phyloP scores from a whole-genome alignment of 1,140 invertebrate species.

The Tetramorium parvispinum region DNA sequence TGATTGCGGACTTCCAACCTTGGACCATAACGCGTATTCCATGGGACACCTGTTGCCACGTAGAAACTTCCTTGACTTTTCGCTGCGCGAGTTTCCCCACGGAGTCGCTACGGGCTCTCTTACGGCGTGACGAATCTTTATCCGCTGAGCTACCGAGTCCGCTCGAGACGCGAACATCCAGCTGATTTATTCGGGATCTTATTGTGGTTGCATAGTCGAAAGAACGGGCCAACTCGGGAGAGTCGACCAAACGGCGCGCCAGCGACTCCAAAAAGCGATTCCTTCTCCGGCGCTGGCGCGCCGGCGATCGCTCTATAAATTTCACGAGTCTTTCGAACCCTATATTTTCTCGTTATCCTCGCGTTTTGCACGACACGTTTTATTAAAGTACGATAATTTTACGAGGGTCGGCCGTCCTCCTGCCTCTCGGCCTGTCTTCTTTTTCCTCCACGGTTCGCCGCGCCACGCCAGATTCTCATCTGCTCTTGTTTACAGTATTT shows the following conservation, averaged over 20 bases:
- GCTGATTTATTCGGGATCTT: conserved; percentile 74
- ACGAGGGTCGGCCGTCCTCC: conserved; percentile 66
- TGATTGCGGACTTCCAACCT: neutral
- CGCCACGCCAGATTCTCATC: conserved; percentile 28
- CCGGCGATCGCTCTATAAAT: conserved; percentile 76
- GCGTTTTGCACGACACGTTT: conserved; percentile 77
- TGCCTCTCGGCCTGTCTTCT: neutral
- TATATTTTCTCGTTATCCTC: conserved; percentile 78
- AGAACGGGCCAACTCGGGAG: conserved; percentile 47
- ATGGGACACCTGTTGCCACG: conserved; percentile 51
- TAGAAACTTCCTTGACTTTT: conserved; percentile 14
- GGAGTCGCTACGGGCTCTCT: neutral
- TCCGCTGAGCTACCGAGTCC: conserved; percentile 56
- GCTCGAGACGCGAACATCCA: conserved; percentile 63
- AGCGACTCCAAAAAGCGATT: conserved; percentile 69
- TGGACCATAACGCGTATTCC: conserved; percentile 45
- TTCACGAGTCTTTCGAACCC: conserved; percentile 76
- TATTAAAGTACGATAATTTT: conserved; percentile 78
- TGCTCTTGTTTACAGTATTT: conserved; percentile 54
- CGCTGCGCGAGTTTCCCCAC: conserved; percentile 17
- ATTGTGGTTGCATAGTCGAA: conserved; percentile 58
- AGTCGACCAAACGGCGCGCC: conserved; percentile 42
- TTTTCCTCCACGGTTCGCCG: conserved; percentile 11
- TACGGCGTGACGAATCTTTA: conserved; percentile 21
- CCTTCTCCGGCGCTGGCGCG: conserved; percentile 33